Base-by-base conservation (phyloP, 1,140 invertebrate species). In the Odontomachus brunneus region DNA sequence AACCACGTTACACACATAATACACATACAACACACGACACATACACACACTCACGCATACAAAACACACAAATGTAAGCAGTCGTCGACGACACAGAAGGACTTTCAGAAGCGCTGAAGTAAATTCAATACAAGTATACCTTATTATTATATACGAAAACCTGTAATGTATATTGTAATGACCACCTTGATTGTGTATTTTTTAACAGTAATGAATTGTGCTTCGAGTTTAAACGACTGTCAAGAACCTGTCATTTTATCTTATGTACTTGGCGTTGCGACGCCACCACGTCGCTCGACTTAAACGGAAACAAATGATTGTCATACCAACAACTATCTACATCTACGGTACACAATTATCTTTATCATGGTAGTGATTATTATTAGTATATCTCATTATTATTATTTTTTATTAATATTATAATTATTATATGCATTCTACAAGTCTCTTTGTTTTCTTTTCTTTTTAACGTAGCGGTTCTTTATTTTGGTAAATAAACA, bases 141-240 rank as follows among this genome's bases (percentile, higher is more conserved):
- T 67, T 75, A 57, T 17, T 51, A 60, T 78, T 82, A 84, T 71
- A 82, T 67, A 78, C 80, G 72, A 55, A 67, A 82, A 75, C 69
- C 63, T 67, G 74, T 83, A 86, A 86, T 90, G 85, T 82, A 83
- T 84, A 90, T 84, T 89, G 63, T 84, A 88, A 85, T 87, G 80
- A 86, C 83, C 86, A 86, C 75, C 17, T 87, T 75, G 80, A 90
- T 90, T 88, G 88, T 89, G 88, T 89, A 89, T 88, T 87, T 85
- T 90, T 89, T 75, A 90, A 84, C 78, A 76, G 73, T 89, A 89
- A 84, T 84, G 82, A 87, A 89, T 85, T 85, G 85, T 90, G 89
- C 85, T 89, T 87, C 86, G 69, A 86, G 67, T 88, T 88, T 73
- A 82, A 86, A 84, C 22, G 67, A 44, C 38, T 44, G 38, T 44